Percentiles rank a stretch among this genome's conserved stretches.
phyloP scores from a whole-genome alignment of 2,888 invertebrate genomes.

The Cylloceria caligata region DNA sequence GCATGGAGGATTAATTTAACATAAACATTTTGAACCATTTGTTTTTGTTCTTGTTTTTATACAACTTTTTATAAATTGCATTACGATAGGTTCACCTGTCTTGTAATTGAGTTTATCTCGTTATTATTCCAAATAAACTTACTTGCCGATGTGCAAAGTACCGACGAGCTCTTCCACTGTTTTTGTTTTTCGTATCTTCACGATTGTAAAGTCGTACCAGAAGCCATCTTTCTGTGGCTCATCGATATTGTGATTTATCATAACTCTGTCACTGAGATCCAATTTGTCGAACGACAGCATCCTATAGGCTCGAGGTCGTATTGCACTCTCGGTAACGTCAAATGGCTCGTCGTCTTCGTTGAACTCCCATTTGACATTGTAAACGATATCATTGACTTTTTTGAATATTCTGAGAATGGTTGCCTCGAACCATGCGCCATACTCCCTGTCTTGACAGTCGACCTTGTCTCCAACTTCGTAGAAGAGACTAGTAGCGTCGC shows the following conservation, averaged over 20 bases:
- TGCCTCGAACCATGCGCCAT: constrained; percentile 92
- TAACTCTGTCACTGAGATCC: constrained; percentile 87
- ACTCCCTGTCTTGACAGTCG: constrained; percentile 87
- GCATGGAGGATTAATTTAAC: no score
- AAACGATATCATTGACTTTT: constrained; percentile 75
- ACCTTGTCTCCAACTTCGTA: constrained; percentile 88
- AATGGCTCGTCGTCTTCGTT: constrained; percentile 83
- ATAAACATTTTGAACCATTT: no score
- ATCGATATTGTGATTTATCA: constrained; percentile 92
- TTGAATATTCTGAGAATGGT: constrained; percentile 86
- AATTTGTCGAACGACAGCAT: constrained; percentile 86
- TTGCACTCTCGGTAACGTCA: constrained; percentile 85
- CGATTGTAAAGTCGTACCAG: constrained; percentile 89
- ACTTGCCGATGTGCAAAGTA: constrained; percentile 87
- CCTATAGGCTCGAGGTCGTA: constrained; percentile 89
- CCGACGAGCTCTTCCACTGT: constrained; percentile 85
- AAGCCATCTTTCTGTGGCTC: constrained; percentile 88
- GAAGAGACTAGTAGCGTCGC: constrained; percentile 84
- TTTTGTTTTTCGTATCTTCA: constrained; percentile 84
- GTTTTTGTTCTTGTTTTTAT: no score
- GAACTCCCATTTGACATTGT: constrained; percentile 79
- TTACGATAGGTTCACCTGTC: no score
- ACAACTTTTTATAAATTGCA: no score
- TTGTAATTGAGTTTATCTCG: no score
- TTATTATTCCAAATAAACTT: no score